Base-by-base conservation (phyloP, 2,797 vertebrate species). In the Sphenodon punctatus region DNA sequence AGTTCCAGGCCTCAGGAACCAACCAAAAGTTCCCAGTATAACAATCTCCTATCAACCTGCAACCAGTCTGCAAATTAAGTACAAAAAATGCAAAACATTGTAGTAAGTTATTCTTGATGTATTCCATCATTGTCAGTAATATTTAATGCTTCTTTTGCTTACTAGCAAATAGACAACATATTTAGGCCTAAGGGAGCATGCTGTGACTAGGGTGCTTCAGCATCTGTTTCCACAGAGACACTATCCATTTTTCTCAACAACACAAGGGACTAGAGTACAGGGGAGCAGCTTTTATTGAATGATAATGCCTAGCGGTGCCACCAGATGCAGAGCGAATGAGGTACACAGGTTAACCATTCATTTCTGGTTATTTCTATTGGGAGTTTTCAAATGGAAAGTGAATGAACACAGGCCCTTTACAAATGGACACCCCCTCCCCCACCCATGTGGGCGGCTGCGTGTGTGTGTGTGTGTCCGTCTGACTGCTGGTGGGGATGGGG, bases 181-280 rank as follows among this genome's bases (percentile, higher is more conserved):
- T 83, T 84, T 67, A 84, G 61, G 73, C 69, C 61, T 59, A 67
- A 81, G 87, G 64, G 42, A 85, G 22, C 4, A 3, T 11, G 38
- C 65, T 91, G 78, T 63, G 60, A 67, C 79, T 4, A 16, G 74
- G 73, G 71, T 81, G 43, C 74, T 82, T 45, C 32, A 91, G 41
- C 75, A 84, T 63, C 82, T 91, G 71, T 78, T 93, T 80, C 23
- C 2, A n/a, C 51, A 70, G 80, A 80, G 86, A 86, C 80, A 51
- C 58, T 36, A 70, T 61, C 14, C 39, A 25, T 8, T 2, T 58
- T 88, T 53, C 27, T 39, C 49, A 59, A 32, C 22, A 77, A 77
- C 56, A 36, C 22, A 41, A 39, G n/a, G 58, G 61, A 23, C 30
- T 67, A 53, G n/a, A 32, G 23, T 59, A 22, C 20, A 8, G 34